A percentile compares a stretch with the other conserved stretches of the same genome.
These are phyloP conservation scores for Ceriagrion tenellum DNA, from an alignment of 2,888 invertebrate species.

Conservation along the genomic window DNA sequence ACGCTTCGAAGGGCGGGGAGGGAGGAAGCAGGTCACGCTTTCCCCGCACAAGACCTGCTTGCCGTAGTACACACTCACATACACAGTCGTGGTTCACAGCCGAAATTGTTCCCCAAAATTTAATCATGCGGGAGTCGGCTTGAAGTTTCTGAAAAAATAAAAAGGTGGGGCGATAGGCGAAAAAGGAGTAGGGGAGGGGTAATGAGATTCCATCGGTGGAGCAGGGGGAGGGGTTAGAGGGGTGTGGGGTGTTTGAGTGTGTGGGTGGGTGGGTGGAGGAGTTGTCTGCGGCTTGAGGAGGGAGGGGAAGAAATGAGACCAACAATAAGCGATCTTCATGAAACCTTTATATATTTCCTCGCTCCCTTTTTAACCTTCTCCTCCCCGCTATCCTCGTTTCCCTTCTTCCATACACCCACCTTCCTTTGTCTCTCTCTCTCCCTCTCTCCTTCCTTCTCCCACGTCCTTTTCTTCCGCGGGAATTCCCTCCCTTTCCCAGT, in stretches of 20 bases:
- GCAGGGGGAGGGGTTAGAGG: neutral
- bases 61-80: neutral
- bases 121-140: constrained; percentile 51
- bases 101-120: constrained; percentile 44
- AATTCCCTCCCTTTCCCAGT: neutral
- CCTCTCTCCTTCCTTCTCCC: neutral
- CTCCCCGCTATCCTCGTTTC: too few relatives aligned
- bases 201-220: constrained; percentile 8
- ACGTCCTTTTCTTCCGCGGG: neutral
- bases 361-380: too few relatives aligned
- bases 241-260: too few relatives aligned
- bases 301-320: neutral
- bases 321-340: constrained; percentile 59
- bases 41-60: neutral
- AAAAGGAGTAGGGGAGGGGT: neutral
- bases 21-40: neutral
- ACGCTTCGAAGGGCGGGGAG: neutral
- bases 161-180: neutral
- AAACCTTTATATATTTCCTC: constrained; percentile 1
- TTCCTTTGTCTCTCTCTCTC: neutral
- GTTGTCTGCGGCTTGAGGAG: neutral
- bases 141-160: constrained; percentile 38
- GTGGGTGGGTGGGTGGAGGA: too few relatives aligned
- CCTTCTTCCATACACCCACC: too few relatives aligned
- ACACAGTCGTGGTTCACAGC: neutral